These are phyloP conservation scores for Brachyhypopomus gauderio DNA, from an alignment of 2,113 vertebrate species.

Conservation along the genomic window DNA sequence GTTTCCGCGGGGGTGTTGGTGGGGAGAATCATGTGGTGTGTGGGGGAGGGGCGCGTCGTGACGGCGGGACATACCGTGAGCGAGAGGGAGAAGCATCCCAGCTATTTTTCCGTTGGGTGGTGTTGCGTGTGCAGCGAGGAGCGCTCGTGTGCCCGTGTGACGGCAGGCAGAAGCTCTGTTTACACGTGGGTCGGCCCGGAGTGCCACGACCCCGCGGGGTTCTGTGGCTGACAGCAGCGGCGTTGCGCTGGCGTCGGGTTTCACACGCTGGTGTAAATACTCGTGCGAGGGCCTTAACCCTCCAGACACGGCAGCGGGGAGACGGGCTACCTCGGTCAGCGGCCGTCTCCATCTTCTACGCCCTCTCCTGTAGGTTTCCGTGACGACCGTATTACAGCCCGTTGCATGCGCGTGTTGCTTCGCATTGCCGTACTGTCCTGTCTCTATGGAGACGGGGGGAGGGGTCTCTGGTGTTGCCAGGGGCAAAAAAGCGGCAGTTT, in stretches of 20 bases:
- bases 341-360: neutral
- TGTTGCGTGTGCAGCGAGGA: neutral
- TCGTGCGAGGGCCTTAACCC: too few species aligned
- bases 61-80: neutral
- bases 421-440: neutral
- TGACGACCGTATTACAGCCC: neutral
- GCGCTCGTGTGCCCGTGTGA: neutral
- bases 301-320: too few species aligned
- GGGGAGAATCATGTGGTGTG: too few species aligned
- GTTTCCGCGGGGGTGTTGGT: too few species aligned
- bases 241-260: neutral
- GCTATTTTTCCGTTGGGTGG: neutral
- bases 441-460: neutral
- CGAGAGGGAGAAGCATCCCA: neutral
- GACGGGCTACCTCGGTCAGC: neutral
- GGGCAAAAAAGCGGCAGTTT: neutral
- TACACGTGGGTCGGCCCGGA: slow-evolving; percentile 1
- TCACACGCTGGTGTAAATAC: neutral
- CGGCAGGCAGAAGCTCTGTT: neutral
- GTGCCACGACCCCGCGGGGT: slow-evolving; percentile 5
- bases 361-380: neutral
- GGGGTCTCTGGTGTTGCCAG: slow-evolving; percentile 5
- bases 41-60: neutral
- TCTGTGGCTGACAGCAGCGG: too few species aligned
- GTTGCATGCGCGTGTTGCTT: neutral